Evolutionary conservation across 2,888 invertebrate species (phyloP).

Genomic region (Caenorhabditis japonica): DNA sequence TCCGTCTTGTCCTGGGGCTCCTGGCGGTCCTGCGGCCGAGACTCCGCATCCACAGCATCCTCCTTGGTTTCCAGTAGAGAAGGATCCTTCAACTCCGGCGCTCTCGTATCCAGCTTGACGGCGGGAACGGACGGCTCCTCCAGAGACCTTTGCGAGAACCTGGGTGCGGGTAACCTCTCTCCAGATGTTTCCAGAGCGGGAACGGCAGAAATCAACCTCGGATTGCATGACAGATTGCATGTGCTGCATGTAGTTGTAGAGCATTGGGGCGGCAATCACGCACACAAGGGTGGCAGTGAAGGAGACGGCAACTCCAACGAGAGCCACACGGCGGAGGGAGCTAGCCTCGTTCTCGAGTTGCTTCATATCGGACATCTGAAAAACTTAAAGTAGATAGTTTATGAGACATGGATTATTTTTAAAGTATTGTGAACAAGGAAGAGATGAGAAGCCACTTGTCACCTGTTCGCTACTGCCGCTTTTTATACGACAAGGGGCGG

Average conservation of each 20-base stretch:
- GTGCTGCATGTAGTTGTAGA: conserved; percentile 74
- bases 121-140: conserved; percentile 58
- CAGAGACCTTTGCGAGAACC: conserved; percentile 65
- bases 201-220: too few species aligned
- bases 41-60: too few species aligned
- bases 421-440: too few species aligned
- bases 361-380: conserved; percentile 57
- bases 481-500: conserved; percentile 49
- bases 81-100: conserved; percentile 56
- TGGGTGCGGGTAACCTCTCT: too few species aligned
- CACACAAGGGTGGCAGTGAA: conserved; percentile 66
- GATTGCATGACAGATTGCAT: conserved; percentile 67
- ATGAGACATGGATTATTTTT: not conserved
- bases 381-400: not conserved
- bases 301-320: conserved; percentile 65
- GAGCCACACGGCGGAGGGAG: conserved; percentile 63
- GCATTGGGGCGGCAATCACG: conserved; percentile 66
- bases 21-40: conserved; percentile 61
- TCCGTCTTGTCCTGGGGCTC: conserved; percentile 64
- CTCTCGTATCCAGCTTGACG: conserved; percentile 68
- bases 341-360: conserved; percentile 62
- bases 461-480: not conserved
- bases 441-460: conserved; percentile 13
- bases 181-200: too few species aligned
- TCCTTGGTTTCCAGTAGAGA: too few species aligned